Percentiles rank a stretch among this genome's conserved stretches.
These are phyloP conservation scores for Euzetes globulus DNA, from an alignment of 2,888 invertebrate species.

Conservation along the genomic window DNA sequence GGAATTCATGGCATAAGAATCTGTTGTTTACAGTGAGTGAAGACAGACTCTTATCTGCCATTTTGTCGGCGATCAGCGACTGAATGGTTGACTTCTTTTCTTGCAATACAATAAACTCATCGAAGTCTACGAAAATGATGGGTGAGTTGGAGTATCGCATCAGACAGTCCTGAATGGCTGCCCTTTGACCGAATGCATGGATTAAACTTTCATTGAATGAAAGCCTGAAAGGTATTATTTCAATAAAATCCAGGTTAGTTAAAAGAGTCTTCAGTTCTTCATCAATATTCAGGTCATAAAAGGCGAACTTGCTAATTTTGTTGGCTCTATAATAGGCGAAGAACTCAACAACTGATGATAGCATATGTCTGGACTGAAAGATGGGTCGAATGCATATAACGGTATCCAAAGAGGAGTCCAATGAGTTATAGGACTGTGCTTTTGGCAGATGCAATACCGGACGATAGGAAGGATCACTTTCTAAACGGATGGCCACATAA, in stretches of 20 bases:
- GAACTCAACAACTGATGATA: neutral
- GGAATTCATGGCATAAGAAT: neutral
- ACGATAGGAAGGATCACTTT: no score
- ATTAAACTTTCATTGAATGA: neutral
- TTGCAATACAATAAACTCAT: neutral
- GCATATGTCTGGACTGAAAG: neutral
- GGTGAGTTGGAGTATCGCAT: neutral
- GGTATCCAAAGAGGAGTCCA: neutral
- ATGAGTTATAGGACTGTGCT: neutral
- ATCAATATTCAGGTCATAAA: neutral
- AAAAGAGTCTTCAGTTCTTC: neutral
- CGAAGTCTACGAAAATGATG: neutral
- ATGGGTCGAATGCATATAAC: neutral
- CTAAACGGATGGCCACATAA: no score
- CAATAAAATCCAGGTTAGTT: neutral
- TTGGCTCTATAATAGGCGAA: constrained; percentile 7
- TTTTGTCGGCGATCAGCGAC: neutral
- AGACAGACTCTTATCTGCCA: neutral
- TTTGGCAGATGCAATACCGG: neutral
- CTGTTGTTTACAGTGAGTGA: neutral
- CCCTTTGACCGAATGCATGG: neutral
- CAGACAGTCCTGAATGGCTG: neutral
- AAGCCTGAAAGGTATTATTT: neutral
- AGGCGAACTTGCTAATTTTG: neutral
- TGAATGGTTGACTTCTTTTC: neutral